Evolutionary conservation across 2,888 invertebrate genomes (phyloP).

Genomic region (Choristoneura rosaceana): DNA sequence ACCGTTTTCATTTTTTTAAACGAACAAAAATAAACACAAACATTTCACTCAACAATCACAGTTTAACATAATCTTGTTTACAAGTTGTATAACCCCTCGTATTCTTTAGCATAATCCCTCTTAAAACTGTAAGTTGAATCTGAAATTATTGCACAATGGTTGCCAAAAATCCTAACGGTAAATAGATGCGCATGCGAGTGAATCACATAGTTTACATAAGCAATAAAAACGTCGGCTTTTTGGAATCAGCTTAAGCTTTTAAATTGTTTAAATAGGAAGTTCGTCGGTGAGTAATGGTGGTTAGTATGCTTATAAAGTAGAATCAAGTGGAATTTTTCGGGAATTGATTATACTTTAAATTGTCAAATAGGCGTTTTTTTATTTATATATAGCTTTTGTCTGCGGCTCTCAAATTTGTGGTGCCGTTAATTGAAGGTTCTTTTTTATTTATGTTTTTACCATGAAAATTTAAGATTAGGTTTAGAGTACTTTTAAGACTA

Average conservation of each 20-base stretch:
- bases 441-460: no score
- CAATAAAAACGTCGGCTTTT: not conserved
- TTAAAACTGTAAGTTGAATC: conserved; percentile 33
- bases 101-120: conserved; percentile 9
- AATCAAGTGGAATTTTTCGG: no score
- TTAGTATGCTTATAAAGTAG: no score
- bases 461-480: no score
- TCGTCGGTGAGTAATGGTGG: no score
- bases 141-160: conserved; percentile 48
- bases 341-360: no score
- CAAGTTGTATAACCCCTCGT: not conserved
- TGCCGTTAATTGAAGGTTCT: no score
- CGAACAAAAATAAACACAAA: not conserved
- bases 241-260: not conserved
- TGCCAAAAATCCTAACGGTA: conserved; percentile 48
- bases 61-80: conserved; percentile 3
- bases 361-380: no score
- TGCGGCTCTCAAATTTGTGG: no score
- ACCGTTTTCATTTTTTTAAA: not conserved
- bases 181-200: conserved; percentile 34
- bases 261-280: no score
- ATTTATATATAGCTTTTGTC: no score
- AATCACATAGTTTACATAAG: conserved; percentile 30
- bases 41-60: not conserved
- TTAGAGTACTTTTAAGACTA: no score